These are phyloP conservation scores for Euglossa dilemma DNA, from an alignment of 1,140 invertebrate species.

Conservation along the genomic window DNA sequence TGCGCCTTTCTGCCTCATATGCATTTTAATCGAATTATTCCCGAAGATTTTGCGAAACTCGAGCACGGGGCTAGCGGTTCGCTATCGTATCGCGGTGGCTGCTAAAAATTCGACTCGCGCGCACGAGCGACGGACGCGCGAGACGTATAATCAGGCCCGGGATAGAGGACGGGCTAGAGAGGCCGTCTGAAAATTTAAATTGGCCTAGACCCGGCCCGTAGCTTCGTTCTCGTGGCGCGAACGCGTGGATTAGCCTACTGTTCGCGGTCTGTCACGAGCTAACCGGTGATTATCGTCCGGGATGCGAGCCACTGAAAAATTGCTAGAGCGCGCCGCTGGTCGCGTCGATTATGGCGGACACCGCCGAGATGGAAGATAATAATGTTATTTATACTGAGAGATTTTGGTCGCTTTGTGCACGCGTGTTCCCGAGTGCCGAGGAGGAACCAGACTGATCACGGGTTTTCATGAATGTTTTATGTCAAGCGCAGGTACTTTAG, in stretches of 20 bases:
- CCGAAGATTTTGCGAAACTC: constrained; percentile 43
- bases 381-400: neutral
- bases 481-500: too few species aligned
- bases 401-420: too few species aligned
- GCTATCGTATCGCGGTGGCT: constrained; percentile 16
- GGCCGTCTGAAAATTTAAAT: constrained; percentile 76
- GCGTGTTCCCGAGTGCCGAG: neutral
- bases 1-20: constrained; percentile 15
- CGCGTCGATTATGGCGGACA: neutral
- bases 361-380: neutral
- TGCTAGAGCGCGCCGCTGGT: constrained; percentile 46
- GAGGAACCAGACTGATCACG: neutral
- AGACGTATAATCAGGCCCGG: constrained; percentile 59
- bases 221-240: constrained; percentile 52
- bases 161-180: constrained; percentile 61
- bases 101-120: constrained; percentile 59
- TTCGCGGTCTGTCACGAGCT: constrained; percentile 48
- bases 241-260: constrained; percentile 59
- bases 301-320: constrained; percentile 78
- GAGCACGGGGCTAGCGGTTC: neutral
- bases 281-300: constrained; percentile 75
- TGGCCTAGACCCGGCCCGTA: constrained; percentile 70
- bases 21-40: constrained; percentile 58
- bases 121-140: constrained; percentile 62
- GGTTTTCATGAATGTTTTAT: neutral